phyloP scores from a whole-genome alignment of 92 coral and sea anemone genomes.

The Diadumene lineata region DNA sequence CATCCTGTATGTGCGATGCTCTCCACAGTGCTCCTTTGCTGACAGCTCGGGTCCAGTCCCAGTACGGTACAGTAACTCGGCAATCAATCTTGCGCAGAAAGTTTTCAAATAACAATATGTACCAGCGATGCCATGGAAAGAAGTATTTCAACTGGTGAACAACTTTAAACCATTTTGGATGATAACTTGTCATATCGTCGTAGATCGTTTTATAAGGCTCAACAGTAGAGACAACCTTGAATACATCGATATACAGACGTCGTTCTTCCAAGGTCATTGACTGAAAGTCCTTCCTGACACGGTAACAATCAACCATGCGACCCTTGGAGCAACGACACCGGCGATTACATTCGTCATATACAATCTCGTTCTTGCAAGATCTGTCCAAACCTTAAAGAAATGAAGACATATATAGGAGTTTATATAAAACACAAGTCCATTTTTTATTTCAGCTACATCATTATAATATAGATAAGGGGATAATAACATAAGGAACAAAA shows the following conservation, averaged over 20 bases:
- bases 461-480: too few relatives aligned
- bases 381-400: constrained; percentile 2
- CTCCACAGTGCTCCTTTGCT: constrained; percentile 50
- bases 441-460: too few relatives aligned
- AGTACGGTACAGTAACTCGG: constrained; percentile 90
- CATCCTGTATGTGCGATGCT: constrained; percentile 53
- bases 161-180: constrained; percentile 50
- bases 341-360: constrained; percentile 71
- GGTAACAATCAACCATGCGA: constrained; percentile 57
- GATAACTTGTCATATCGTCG: constrained; percentile 51
- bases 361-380: constrained; percentile 18
- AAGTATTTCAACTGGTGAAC: constrained; percentile 73
- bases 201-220: constrained; percentile 57
- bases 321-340: constrained; percentile 64
- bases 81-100: constrained; percentile 78
- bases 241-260: constrained; percentile 54
- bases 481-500: too few relatives aligned
- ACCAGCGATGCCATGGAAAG: constrained; percentile 99
- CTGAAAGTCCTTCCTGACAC: constrained; percentile 80
- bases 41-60: constrained; percentile 88
- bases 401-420: background rate
- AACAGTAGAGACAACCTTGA: constrained; percentile 56
- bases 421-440: background rate
- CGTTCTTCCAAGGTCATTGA: constrained; percentile 75
- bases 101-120: constrained; percentile 79